Evolutionary conservation across 2,113 vertebrate species (phyloP), one percentile per base, ranked within the genome.

Genomic region (Rissa tridactyla): DNA sequence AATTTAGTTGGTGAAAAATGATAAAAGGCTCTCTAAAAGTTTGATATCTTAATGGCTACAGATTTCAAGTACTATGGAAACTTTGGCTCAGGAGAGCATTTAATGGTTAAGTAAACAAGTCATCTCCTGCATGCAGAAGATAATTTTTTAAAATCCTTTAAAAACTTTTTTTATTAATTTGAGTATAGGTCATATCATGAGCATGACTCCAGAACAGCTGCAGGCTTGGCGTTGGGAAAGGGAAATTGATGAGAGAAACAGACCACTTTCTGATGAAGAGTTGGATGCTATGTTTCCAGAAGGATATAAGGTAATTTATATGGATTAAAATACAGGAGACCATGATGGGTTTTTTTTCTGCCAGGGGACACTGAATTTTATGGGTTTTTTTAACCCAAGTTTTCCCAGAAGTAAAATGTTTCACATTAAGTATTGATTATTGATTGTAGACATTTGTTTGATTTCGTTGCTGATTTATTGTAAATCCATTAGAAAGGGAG

Each of bases 211-310:
- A 60, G 99, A 99, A 95, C 99, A 99, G 94, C 98, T 99, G 92
- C 99, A 99, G 92, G 99, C 99, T 15, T 99, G 99, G 99, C 97
- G 99, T 9, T 99, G 99, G 99, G 99, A 99, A 97, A 98, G 99
- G 80, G 99, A 99, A 92, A 99, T 99, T 54, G 99, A 99, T 93
- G 99, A 99, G 94, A 98, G 99, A 96, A 99, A 99, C 94, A 98
- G 99, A 18, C 99, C 99, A 2, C 99, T 99, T 54, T 99, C 99
- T 78, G 99, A 99, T 64, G 99, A 99, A 54, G 99, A 99, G 95
- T 97, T 99, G 55, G 99, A 99, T 86, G 99, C 99, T 77, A 99
- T 99, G 99, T 99, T 99, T 94, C 99, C 99, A 42, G 99, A 99
- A 96, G 99, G 99, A 72, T 99, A 99, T 92, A 99, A 99, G 99